Evolutionary conservation across 2,113 vertebrate species (phyloP).

Genomic region (human (Homo sapiens)): DNA sequence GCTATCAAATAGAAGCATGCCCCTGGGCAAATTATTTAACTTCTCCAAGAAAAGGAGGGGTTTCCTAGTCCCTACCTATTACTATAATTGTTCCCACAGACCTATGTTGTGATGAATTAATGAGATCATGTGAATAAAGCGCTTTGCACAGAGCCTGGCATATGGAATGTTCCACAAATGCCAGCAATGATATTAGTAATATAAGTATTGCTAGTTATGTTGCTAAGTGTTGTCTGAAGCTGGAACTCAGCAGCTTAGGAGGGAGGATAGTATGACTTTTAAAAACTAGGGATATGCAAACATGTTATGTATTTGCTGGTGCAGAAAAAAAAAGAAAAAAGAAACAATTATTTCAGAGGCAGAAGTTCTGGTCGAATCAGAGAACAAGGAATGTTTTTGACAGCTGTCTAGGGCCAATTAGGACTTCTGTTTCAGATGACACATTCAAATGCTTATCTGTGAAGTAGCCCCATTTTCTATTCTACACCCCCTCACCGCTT

Average conservation of each 20-base stretch:
- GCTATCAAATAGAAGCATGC: accelerated
- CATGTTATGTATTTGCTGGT: not conserved
- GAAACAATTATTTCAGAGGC: not conserved
- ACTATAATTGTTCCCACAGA: not conserved
- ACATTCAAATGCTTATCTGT: not conserved
- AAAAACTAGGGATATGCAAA: constrained; percentile 1
- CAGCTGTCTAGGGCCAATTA: not conserved
- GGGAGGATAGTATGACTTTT: not conserved
- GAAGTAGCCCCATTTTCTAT: not conserved
- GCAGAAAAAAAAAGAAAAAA: not conserved
- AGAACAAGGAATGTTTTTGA: not conserved
- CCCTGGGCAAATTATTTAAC: not conserved
- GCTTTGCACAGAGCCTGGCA: not conserved
- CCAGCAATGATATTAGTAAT: not conserved
- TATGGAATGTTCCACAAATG: not conserved
- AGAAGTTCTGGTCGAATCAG: not conserved
- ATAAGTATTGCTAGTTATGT: not conserved
- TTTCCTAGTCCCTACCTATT: not conserved
- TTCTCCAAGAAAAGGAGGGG: not conserved
- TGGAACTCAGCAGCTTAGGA: not conserved
- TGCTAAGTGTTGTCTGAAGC: not conserved
- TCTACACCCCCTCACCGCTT: not conserved
- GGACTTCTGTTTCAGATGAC: not conserved
- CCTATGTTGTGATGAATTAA: not conserved
- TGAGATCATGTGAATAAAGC: not conserved